Evolutionary conservation across 2,888 invertebrate genomes (phyloP), one percentile per base, ranked within the genome.

Genomic region (Merodon equestris): DNA sequence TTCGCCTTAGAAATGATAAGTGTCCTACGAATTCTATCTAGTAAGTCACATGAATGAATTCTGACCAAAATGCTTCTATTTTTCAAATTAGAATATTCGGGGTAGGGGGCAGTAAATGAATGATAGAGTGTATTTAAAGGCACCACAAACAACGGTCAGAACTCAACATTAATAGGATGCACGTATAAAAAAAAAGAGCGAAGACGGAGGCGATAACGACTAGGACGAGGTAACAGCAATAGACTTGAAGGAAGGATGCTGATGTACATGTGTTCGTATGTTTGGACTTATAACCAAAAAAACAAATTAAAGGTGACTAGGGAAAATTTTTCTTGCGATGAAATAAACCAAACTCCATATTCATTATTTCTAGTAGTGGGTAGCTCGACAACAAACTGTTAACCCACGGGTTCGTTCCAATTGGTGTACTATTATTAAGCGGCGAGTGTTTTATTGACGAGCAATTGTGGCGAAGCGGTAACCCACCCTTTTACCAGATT

Each of bases 321-420:
- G 79, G 79, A 15, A 63, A 68, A 42, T 68, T 79, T 79, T 79
- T 79, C 70, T 81, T 74, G 66, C 70, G 81, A 58, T 66, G 68
- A 61, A 75, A 81, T 56, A 71, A 81, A 81, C 81, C 56, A 70
- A 48, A 53, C 81, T 81, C 74, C 81, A 81, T 81, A 81, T 56
- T 75, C 74, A 75, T 81, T 75, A 81, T 74, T 71, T 75, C 66
- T 64, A 38, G 38, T 64, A 10, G 50, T 54, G 48, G 17, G 50
- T 40, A 72, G 13, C 51, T 47, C 51, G 40, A 66, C 64, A 50
- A 36, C 42, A 60, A 76, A 66, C 19, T 18, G 9, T 27, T 40
- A 61, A 48, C 48, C 38, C 53, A 63, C 72, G 19, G 18, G 45
- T 58, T 51, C 18, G 47, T 51, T 48, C 38, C 47, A 54, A 9